Evolutionary conservation across 1,140 invertebrate species (phyloP).

Genomic region (Arctopsyche grandis): DNA sequence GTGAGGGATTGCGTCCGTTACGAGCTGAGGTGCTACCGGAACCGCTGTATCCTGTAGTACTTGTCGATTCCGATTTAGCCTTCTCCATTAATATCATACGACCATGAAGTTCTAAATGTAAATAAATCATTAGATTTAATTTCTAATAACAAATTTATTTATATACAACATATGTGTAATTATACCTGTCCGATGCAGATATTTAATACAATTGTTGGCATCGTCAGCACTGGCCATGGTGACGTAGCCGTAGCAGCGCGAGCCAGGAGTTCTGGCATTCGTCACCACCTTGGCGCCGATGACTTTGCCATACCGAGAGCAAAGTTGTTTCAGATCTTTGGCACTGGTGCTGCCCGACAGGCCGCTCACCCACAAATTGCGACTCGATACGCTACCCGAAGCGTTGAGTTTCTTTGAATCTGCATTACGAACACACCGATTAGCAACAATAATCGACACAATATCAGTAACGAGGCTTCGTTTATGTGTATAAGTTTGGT

Average conservation of each 20-base stretch:
- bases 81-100: slow-evolving; percentile 94
- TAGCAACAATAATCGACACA: neutral
- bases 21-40: slow-evolving; percentile 10
- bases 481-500: slow-evolving; percentile 35
- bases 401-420: slow-evolving; percentile 58
- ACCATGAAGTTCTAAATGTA: slow-evolving; percentile 86
- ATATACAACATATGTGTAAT: neutral
- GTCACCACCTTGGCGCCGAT: slow-evolving; percentile 96
- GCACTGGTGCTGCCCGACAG: slow-evolving; percentile 88
- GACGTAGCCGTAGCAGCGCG: slow-evolving; percentile 93
- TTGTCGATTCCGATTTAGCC: slow-evolving; percentile 70
- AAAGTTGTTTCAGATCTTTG: slow-evolving; percentile 90
- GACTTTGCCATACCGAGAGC: slow-evolving; percentile 94
- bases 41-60: neutral
- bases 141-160: too few species aligned
- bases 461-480: too few species aligned
- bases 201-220: slow-evolving; percentile 88
- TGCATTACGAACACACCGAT: slow-evolving; percentile 48
- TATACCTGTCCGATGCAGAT: slow-evolving; percentile 83
- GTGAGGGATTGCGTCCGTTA: neutral
- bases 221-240: slow-evolving; percentile 91
- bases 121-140: slow-evolving; percentile 31
- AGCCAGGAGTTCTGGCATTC: slow-evolving; percentile 89
- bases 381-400: slow-evolving; percentile 64
- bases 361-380: slow-evolving; percentile 93